A percentile compares a stretch with the other conserved stretches of the same genome.
These are phyloP conservation scores for Mechanitis messenoides DNA, from an alignment of 2,888 invertebrate species.

Conservation along the genomic window DNA sequence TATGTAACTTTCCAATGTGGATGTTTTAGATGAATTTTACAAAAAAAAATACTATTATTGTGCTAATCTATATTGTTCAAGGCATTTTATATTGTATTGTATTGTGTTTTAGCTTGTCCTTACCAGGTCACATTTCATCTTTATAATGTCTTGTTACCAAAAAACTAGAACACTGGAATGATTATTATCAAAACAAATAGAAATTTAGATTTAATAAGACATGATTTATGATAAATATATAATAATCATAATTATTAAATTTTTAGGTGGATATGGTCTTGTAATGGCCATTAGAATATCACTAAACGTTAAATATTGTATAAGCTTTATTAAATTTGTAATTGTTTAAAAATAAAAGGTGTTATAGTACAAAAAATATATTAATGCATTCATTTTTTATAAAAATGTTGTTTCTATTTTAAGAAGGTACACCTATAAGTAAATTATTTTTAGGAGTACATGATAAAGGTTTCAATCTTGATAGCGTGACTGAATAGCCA, in stretches of 20 bases:
- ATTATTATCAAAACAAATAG: too few species aligned
- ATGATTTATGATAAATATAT: too few species aligned
- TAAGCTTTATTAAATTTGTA: conserved; percentile 11
- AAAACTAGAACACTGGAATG: too few species aligned
- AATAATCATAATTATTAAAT: too few species aligned
- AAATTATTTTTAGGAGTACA: conserved; percentile 96
- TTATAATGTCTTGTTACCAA: too few species aligned
- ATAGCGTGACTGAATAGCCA: conserved; percentile 85
- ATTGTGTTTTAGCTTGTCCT: too few species aligned
- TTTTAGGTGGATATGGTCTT: too few species aligned
- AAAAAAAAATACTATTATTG: not conserved
- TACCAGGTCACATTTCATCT: too few species aligned
- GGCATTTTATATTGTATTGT: not conserved
- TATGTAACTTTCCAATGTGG: not conserved
- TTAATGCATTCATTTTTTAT: conserved; percentile 27
- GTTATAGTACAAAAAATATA: conserved; percentile 28
- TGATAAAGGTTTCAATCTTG: conserved; percentile 84
- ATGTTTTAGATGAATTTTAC: conserved; percentile 2
- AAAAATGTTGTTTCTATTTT: conserved; percentile 34
- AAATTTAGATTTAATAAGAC: too few species aligned
- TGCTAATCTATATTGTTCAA: not conserved
- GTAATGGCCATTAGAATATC: too few species aligned
- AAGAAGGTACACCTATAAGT: conserved; percentile 78
- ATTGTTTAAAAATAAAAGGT: conserved; percentile 24
- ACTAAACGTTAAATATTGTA: too few species aligned